Base-by-base conservation (phyloP, 2,888 invertebrate genomes). In the Dryobota labecula region DNA sequence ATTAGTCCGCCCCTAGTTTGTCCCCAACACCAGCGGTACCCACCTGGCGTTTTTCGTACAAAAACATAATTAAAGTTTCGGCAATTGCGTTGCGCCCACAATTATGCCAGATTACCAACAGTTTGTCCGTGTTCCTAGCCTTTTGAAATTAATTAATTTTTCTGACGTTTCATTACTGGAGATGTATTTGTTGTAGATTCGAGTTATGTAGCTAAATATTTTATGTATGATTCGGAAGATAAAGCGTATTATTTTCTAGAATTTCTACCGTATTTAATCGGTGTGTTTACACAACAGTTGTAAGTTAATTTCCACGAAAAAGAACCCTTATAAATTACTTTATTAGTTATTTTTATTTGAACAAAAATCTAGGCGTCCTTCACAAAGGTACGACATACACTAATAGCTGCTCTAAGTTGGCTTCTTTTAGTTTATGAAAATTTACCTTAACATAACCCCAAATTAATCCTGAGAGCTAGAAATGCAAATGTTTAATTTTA, bases 1-100 rank as follows among this genome's bases (percentile, higher is more conserved):
- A 33, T 56, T 13, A 2, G 11, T n/a, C n/a, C 78, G 74, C 67
- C 20, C 0, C 27, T 27, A 62, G 71, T 58, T 57, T 24, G 45
- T 27, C 47, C 24, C 67, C 18, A 3, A 45, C 54, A 56, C 61
- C 61, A 38, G 38, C 15, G 1, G 49, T 0, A n/a, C 69, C 77
- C 84, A 88, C 82, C 86, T 87, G 84, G 76, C 80, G 87, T 73
- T 77, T 77, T 84, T 87, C 84, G 84, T 86, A 88, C 88, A 90
- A 90, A 89, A 91, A 90, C 88, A 89, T 92, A 92, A 94, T 93
- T 92, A 93, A 92, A 92, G 89, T 90, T 91, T 82, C 82, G 84
- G 85, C 86, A 86, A 74, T 71, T 65, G 87, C 87, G 78, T 72
- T 76, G 76, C 78, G 66, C 67, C 75, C 80, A 87, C 87, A 89